Percentiles rank a stretch among this genome's conserved stretches.
Conservation (phyloP, 1,140 invertebrate species). For the Apolygus lucorum region DNA sequence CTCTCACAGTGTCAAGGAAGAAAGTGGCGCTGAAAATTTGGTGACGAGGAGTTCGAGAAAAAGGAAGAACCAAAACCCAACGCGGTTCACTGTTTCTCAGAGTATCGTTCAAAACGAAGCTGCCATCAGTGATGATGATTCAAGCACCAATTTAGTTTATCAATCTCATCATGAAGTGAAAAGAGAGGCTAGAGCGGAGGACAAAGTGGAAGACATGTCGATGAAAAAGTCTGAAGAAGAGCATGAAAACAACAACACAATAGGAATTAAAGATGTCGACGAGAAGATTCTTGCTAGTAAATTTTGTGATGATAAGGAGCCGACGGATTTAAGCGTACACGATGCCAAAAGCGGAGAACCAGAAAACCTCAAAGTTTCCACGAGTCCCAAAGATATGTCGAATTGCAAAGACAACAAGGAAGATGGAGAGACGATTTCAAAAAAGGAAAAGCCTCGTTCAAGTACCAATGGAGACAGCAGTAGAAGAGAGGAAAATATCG, state of each 20-base stretch:
- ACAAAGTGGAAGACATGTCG: slow-evolving; percentile 25
- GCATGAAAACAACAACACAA: slow-evolving; percentile 27
- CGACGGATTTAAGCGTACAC: slow-evolving; percentile 6
- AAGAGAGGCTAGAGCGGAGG: slow-evolving; percentile 10
- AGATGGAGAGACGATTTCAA: slow-evolving; percentile 28
- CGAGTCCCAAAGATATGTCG: slow-evolving; percentile 22
- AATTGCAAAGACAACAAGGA: slow-evolving; percentile 25
- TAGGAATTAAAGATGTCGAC: slow-evolving; percentile 27
- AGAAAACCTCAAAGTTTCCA: slow-evolving; percentile 22
- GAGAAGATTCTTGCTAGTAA: slow-evolving; percentile 10
- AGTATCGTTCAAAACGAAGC: slow-evolving; percentile 42
- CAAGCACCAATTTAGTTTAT: slow-evolving; percentile 54
- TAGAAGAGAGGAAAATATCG: slow-evolving; percentile 28
- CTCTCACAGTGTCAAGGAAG: slow-evolving; percentile 45
- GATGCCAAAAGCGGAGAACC: slow-evolving; percentile 28
- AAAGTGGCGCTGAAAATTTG: slow-evolving; percentile 40
- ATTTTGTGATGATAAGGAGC: slow-evolving; percentile 21
- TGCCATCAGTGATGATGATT: slow-evolving; percentile 54
- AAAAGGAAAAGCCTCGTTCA: slow-evolving; percentile 33
- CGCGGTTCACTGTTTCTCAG: slow-evolving; percentile 58
- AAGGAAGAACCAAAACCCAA: slow-evolving; percentile 86
- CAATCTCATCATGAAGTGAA: slow-evolving; percentile 22
- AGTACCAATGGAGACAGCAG: slow-evolving; percentile 20
- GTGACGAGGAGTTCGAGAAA: slow-evolving; percentile 49
- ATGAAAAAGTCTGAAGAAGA: slow-evolving; percentile 28